Conservation (phyloP, 2,888 invertebrate species). For the Papilio elwesi region DNA sequence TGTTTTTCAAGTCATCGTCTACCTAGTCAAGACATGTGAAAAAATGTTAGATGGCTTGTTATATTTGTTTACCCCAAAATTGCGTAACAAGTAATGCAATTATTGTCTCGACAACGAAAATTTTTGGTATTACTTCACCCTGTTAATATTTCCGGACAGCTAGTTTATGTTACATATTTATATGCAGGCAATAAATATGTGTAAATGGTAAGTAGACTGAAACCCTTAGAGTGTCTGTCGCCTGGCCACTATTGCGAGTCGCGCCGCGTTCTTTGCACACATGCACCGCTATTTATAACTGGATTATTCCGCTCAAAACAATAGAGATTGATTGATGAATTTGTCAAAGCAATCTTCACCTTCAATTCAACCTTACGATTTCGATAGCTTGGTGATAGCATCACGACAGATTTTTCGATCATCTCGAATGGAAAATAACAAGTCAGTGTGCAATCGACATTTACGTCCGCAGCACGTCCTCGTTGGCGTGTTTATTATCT, state of each 20-base stretch:
- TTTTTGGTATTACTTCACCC: no score
- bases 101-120: no score
- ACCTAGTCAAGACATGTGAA: no score
- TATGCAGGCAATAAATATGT: background rate
- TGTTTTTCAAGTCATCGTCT: no score
- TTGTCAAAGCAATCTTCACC: conserved; percentile 29
- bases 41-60: no score
- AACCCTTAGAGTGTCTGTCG: conserved; percentile 11
- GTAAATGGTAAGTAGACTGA: conserved; percentile 6
- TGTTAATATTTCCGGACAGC: no score
- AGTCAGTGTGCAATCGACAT: conserved; percentile 41
- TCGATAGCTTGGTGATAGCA: conserved; percentile 37
- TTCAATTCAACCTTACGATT: conserved; percentile 36
- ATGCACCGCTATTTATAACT: conserved; percentile 30
- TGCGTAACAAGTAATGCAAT: no score
- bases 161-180: background rate
- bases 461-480: conserved; percentile 42
- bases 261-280: conserved; percentile 17
- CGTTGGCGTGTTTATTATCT: conserved; percentile 34
- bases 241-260: background rate
- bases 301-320: background rate
- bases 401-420: conserved; percentile 39
- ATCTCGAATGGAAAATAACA: conserved; percentile 44
- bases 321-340: conserved; percentile 25
- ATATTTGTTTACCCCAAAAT: no score